Evolutionary conservation across 2,888 invertebrate species (phyloP).

Genomic region (Mystacides longicornis): DNA sequence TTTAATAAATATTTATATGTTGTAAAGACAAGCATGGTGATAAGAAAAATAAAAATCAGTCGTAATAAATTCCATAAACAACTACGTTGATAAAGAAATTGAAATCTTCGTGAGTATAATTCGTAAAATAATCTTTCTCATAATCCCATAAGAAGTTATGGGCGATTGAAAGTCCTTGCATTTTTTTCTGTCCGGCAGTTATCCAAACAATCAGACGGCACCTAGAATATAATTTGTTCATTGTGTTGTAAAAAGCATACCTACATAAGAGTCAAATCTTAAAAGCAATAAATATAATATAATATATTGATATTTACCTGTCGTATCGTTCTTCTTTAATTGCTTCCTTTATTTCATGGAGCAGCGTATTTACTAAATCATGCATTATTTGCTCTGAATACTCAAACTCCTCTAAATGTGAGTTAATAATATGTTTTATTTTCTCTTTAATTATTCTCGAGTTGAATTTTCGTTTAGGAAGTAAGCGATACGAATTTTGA

Average conservation of each 20-base stretch:
- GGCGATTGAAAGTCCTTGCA: conserved; percentile 55
- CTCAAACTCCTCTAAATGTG: conserved; percentile 48
- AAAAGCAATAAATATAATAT: background rate
- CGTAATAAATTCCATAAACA: conserved; percentile 63
- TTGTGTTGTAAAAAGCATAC: too few relatives aligned
- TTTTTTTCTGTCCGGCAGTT: conserved; percentile 58
- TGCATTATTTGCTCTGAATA: conserved; percentile 54
- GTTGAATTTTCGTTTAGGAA: conserved; percentile 56
- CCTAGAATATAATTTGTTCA: conserved; percentile 49
- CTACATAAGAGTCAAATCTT: too few relatives aligned
- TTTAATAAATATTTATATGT: too few relatives aligned
- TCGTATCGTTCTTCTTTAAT: conserved; percentile 61
- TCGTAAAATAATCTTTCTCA: conserved; percentile 55
- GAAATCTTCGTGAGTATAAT: conserved; percentile 53
- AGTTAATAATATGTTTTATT: conserved; percentile 49
- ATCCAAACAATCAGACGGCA: conserved; percentile 58
- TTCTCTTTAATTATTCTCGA: conserved; percentile 53
- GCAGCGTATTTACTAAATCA: conserved; percentile 50
- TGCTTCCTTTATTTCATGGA: conserved; percentile 51
- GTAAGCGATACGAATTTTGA: conserved; percentile 59
- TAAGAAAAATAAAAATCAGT: conserved; percentile 44
- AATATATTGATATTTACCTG: conserved; percentile 40
- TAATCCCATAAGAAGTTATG: conserved; percentile 64
- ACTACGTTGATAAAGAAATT: conserved; percentile 55
- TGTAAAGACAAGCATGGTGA: too few relatives aligned